Conservation (phyloP, 30 jellyfish, hydroid and myxozoan species). For the Turritopsis dohrnii region DNA sequence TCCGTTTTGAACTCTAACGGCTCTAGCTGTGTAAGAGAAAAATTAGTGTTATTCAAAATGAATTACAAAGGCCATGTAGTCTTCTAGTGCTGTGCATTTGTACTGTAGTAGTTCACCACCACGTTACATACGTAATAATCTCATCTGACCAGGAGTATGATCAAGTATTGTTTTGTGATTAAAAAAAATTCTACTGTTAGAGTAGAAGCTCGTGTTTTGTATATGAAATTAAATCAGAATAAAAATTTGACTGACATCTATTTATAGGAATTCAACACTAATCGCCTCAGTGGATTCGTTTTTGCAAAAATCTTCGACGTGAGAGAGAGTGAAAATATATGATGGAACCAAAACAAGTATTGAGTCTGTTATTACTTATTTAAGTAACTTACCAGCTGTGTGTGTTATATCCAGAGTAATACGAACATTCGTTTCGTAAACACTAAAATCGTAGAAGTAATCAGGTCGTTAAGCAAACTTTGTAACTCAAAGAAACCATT, state of each 20-base stretch:
- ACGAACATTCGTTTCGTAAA: not conserved
- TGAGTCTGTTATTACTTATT: not conserved
- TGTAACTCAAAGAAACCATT: conserved; percentile 14
- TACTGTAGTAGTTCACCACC: not conserved
- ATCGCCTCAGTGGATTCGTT: not conserved
- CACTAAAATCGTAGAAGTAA: not conserved
- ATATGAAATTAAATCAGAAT: not conserved
- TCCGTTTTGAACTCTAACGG: not conserved
- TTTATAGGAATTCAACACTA: not conserved
- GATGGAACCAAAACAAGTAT: not conserved
- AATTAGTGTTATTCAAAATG: not conserved
- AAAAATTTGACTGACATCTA: not conserved
- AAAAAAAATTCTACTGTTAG: not conserved
- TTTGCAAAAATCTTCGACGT: not conserved
- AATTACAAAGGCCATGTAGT: not conserved
- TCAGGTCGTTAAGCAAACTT: conserved; percentile 8
- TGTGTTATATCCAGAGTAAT: not conserved
- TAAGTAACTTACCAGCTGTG: not conserved
- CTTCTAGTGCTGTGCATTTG: not conserved
- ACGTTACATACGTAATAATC: not conserved
- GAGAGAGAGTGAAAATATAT: not conserved
- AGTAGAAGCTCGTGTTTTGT: not conserved
- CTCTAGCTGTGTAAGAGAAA: not conserved
- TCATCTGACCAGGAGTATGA: not conserved
- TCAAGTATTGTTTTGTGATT: not conserved